phyloP scores from a whole-genome alignment of 2,797 vertebrate species.

The Sebastes steindachneri region DNA sequence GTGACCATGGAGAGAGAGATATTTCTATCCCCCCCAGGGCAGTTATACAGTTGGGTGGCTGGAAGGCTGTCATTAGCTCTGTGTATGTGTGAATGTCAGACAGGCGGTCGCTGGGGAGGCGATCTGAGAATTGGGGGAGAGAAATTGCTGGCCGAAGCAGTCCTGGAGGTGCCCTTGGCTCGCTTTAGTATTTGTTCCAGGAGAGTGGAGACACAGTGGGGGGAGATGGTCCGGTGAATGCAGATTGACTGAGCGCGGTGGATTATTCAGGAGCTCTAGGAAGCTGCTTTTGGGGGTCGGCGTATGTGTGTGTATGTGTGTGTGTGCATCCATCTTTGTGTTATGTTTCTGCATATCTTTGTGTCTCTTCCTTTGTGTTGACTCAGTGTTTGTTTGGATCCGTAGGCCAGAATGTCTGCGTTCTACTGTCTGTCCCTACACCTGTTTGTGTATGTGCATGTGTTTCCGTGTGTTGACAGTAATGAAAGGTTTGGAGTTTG shows the following conservation, averaged over 20 bases:
- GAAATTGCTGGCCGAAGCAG: conserved; percentile 76
- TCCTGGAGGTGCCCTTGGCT: conserved; percentile 85
- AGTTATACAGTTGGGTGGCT: conserved; percentile 60
- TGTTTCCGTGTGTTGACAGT: conserved; percentile 26
- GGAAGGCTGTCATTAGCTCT: conserved; percentile 69
- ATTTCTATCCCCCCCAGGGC: conserved; percentile 53
- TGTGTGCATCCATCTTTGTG: conserved; percentile 8
- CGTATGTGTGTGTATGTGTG: neutral
- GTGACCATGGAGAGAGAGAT: conserved; percentile 49
- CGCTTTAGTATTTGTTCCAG: conserved; percentile 79
- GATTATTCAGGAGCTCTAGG: conserved; percentile 57
- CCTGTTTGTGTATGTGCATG: conserved; percentile 35
- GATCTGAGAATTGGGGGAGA: conserved; percentile 65
- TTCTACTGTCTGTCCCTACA: neutral
- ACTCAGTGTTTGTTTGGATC: conserved; percentile 17
- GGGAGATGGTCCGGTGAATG: conserved; percentile 51
- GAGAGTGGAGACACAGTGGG: conserved; percentile 69
- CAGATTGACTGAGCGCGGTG: conserved; percentile 59
- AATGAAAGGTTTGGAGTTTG: conserved; percentile 67
- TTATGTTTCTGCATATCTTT: neutral
- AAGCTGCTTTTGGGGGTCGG: conserved; percentile 19
- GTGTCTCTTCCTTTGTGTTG: conserved; percentile 10
- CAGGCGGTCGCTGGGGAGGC: conserved; percentile 60
- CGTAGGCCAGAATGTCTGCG: neutral
- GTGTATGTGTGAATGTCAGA: conserved; percentile 75